Evolutionary conservation across 2,888 invertebrate species (phyloP).

Genomic region (Pyrochroa serraticornis): DNA sequence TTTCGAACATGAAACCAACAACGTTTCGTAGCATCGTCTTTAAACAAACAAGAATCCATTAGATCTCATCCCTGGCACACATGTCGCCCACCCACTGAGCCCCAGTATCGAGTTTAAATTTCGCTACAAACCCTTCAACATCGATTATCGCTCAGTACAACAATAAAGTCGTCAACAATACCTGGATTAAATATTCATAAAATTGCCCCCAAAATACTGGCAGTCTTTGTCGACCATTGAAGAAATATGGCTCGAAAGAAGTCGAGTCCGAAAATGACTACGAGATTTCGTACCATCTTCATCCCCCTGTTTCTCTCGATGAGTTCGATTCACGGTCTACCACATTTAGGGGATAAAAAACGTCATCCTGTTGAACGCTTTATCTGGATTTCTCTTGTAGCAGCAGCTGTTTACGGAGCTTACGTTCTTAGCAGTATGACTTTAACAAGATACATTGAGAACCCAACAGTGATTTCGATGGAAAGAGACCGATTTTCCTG

Average conservation of each 20-base stretch:
- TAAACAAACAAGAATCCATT: constrained; percentile 46
- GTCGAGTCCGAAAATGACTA: no score
- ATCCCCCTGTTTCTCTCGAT: constrained; percentile 40
- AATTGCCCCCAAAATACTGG: background rate
- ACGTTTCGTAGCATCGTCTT: constrained; percentile 20
- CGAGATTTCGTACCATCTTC: background rate
- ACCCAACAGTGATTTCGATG: constrained; percentile 76
- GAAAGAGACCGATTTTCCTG: constrained; percentile 73
- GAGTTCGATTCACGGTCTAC: constrained; percentile 52
- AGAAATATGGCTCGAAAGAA: background rate
- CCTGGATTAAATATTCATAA: constrained; percentile 22
- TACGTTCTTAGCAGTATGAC: constrained; percentile 61
- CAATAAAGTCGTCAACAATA: background rate
- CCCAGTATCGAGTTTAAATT: constrained; percentile 21
- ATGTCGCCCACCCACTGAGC: constrained; percentile 25
- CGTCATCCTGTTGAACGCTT: constrained; percentile 46
- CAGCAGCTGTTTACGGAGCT: constrained; percentile 46
- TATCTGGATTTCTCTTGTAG: constrained; percentile 47
- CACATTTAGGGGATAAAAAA: constrained; percentile 42
- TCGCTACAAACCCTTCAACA: constrained; percentile 9
- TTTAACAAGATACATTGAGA: constrained; percentile 70
- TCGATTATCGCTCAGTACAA: background rate
- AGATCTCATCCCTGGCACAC: constrained; percentile 31
- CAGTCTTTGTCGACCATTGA: background rate
- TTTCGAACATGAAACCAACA: constrained; percentile 37